These are phyloP conservation scores for Eristalis intricaria DNA, from an alignment of 2,888 invertebrate genomes.

Conservation along the genomic window DNA sequence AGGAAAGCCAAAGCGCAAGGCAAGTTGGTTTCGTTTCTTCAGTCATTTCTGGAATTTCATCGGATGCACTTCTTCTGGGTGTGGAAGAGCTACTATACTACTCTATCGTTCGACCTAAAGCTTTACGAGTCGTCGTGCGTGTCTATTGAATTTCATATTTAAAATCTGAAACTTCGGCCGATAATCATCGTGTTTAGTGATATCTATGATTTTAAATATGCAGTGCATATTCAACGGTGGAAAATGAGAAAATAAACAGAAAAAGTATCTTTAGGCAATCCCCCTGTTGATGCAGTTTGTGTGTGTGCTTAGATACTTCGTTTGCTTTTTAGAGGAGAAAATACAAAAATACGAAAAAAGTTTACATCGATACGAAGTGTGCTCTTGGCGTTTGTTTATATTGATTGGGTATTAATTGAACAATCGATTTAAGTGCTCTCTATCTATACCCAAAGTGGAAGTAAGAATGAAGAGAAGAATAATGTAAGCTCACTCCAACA, in stretches of 20 bases:
- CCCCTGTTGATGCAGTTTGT: constrained; percentile 31
- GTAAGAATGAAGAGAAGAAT: constrained; percentile 19
- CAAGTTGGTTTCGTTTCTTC: constrained; percentile 68
- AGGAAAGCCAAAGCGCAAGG: constrained; percentile 70
- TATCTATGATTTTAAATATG: constrained; percentile 15
- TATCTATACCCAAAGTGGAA: constrained; percentile 48
- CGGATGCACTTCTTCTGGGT: constrained; percentile 70
- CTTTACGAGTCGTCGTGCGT: constrained; percentile 35
- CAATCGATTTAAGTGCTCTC: constrained; percentile 54
- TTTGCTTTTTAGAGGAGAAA: constrained; percentile 7
- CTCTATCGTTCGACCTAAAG: not conserved
- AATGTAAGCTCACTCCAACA: constrained; percentile 34
- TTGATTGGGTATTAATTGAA: constrained; percentile 59
- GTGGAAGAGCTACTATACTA: constrained; percentile 25
- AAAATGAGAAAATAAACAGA: constrained; percentile 16
- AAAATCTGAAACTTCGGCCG: constrained; percentile 16
- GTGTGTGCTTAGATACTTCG: constrained; percentile 18
- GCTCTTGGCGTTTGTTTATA: constrained; percentile 55
- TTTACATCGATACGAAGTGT: constrained; percentile 26
- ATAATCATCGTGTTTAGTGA: not conserved
- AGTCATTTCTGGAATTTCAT: constrained; percentile 72
- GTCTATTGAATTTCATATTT: constrained; percentile 49
- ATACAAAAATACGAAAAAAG: constrained; percentile 17
- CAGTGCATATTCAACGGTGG: constrained; percentile 18
- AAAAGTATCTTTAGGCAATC: not conserved